phyloP scores from a whole-genome alignment of 2,113 vertebrate species.

The Ondatra zibethicus region DNA sequence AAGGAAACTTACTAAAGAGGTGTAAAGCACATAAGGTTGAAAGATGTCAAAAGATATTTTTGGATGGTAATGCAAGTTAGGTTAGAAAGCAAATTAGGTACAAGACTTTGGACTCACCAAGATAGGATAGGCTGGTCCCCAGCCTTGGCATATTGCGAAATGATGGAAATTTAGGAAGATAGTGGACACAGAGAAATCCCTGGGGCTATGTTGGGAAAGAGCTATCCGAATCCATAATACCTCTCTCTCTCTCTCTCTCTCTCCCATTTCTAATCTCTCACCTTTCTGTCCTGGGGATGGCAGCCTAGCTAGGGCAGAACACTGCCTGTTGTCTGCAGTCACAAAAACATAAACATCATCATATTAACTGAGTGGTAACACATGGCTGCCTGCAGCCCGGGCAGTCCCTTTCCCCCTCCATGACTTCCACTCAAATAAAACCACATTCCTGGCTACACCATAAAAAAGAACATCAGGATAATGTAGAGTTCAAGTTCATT shows the following conservation, averaged over 20 bases:
- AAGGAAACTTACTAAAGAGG: too few relatives aligned
- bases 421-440: neutral
- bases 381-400: fast-evolving
- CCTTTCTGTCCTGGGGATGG: neutral
- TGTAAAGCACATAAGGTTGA: too few relatives aligned
- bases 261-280: neutral
- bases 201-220: neutral
- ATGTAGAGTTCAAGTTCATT: neutral
- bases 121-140: neutral
- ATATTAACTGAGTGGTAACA: neutral
- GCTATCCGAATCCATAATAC: neutral
- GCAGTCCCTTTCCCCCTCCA: neutral
- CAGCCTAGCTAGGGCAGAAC: neutral
- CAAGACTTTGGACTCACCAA: too few relatives aligned
- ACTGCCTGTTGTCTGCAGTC: neutral
- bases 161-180: neutral
- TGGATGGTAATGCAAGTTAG: too few relatives aligned
- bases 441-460: neutral
- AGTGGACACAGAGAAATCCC: neutral
- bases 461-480: neutral
- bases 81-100: too few relatives aligned
- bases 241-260: neutral
- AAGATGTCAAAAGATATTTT: too few relatives aligned
- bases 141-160: neutral
- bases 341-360: neutral